phyloP scores from a whole-genome alignment of 2,113 vertebrate genomes.

The Butastur rufipennis region DNA sequence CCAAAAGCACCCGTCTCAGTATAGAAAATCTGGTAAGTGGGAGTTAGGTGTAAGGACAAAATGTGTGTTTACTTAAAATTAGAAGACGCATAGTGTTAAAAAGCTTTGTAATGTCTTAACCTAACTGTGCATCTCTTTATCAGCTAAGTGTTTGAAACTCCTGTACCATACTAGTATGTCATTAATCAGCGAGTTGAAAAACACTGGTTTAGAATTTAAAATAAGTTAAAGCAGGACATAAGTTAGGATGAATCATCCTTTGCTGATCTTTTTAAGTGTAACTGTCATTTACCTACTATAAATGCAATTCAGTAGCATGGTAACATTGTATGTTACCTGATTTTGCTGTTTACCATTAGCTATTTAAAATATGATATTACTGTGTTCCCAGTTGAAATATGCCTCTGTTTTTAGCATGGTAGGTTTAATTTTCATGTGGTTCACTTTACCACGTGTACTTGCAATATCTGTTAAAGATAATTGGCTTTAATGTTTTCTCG shows the following conservation, averaged over 20 bases:
- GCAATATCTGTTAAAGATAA: not conserved
- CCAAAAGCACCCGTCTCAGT: conserved; percentile 1
- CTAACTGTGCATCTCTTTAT: conserved; percentile 41
- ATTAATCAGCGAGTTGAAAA: conserved; percentile 27
- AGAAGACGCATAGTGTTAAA: conserved; percentile 44
- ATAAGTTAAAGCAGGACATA: conserved; percentile 19
- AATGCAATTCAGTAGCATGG: not conserved
- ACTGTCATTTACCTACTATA: not conserved
- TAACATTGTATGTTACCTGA: not conserved
- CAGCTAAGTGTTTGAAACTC: conserved; percentile 23
- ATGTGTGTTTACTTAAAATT: conserved; percentile 60
- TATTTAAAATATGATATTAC: not conserved
- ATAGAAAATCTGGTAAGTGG: conserved; percentile 64
- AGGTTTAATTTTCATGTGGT: not conserved
- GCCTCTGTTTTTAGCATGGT: not conserved
- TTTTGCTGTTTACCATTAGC: not conserved
- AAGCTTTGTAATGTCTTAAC: conserved; percentile 31
- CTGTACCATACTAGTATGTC: not conserved
- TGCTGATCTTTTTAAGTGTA: conserved; percentile 29
- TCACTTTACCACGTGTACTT: not conserved
- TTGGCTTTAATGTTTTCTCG: not conserved
- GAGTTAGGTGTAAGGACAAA: conserved; percentile 63
- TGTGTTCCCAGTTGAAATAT: not conserved
- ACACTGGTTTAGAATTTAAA: not conserved
- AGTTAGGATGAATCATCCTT: conserved; percentile 40